Evolutionary conservation across 2,797 vertebrate genomes (phyloP), one percentile per base, ranked within the genome.

Genomic region (Micromesistius poutassou): DNA sequence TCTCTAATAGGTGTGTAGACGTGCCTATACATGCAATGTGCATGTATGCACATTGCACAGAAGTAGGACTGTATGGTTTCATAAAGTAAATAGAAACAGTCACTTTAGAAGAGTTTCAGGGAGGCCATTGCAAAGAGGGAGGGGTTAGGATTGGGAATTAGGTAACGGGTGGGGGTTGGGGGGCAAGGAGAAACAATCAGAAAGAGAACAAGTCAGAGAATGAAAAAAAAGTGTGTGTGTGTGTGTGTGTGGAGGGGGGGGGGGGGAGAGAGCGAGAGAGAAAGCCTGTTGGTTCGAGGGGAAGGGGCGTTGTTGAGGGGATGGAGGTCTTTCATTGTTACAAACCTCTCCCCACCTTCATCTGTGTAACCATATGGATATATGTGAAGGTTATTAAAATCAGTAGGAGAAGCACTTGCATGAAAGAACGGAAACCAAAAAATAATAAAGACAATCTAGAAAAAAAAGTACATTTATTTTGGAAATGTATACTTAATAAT

Each of bases 61-160:
- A 55, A 55, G 14, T 16, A 42, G 40, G 16, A 12, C 36, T 10
- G 55, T 10, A 8, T 62, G 46, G 46, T 50, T 50, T 50, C 46
- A 19, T 5, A 22, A 22, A 50, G 5, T 22, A 3, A 50, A 50
- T 50, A 50, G 46, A 50, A 50, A 50, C 14, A 50, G 46, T 22
- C 71, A 16, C 31, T 19, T 14, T 33, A 80, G 75, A 81, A 76
- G 77, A 76, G 79, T 55, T 83, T 73, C 73, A 74, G 79, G 80
- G 70, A 79, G 85, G 76, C 84, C 79, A 85, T 79, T 38, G 25
- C n/a, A 70, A 33, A n/a, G 79, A 79, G 86, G 35, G 77, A 77
- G 74, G 28, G 76, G 46, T 66, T 36, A 76, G 74, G 25, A 40
- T 76, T 30, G 55, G 71, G 68, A 42, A 19, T 13, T 71, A 71